Evolutionary conservation across 2,888 invertebrate species (phyloP).

Genomic region (Agrotis segetum): DNA sequence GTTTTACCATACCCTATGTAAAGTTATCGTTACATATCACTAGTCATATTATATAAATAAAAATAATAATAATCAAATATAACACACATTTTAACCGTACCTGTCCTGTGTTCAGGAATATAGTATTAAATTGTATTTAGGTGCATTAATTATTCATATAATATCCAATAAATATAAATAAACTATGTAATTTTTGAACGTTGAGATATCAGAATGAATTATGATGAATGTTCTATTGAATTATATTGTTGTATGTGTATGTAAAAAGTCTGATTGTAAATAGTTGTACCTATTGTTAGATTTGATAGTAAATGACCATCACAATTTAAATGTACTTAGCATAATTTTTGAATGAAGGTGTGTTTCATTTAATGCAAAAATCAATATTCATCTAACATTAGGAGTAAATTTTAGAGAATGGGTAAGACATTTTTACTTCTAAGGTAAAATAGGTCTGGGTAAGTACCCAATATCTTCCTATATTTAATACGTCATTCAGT

Average conservation of each 20-base stretch:
- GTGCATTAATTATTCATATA: constrained; percentile 53
- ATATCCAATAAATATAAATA: constrained; percentile 53
- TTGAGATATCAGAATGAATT: constrained; percentile 47
- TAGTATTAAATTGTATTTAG: constrained; percentile 76
- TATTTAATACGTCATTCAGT: constrained; percentile 51
- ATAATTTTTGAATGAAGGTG: constrained; percentile 61
- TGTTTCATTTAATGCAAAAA: constrained; percentile 60
- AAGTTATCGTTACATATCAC: constrained; percentile 90
- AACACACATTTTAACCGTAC: constrained; percentile 84
- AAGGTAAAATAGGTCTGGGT: constrained; percentile 32
- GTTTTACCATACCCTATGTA: constrained; percentile 85
- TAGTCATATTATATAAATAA: constrained; percentile 86
- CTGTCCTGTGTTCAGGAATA: constrained; percentile 90
- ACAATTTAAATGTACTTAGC: constrained; percentile 76
- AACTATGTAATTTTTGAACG: constrained; percentile 54
- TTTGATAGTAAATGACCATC: constrained; percentile 73
- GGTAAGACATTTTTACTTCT: constrained; percentile 9
- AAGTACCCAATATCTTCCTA: constrained; percentile 16
- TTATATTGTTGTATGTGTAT: constrained; percentile 66
- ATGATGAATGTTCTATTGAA: constrained; percentile 59
- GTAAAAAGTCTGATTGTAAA: constrained; percentile 87
- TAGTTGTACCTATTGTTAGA: constrained; percentile 70
- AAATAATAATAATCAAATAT: constrained; percentile 76
- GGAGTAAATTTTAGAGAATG: constrained; percentile 8
- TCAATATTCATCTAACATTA: neutral